Evolutionary conservation across 2,113 vertebrate genomes (phyloP).

Genomic region (Cyprinus carpio): DNA sequence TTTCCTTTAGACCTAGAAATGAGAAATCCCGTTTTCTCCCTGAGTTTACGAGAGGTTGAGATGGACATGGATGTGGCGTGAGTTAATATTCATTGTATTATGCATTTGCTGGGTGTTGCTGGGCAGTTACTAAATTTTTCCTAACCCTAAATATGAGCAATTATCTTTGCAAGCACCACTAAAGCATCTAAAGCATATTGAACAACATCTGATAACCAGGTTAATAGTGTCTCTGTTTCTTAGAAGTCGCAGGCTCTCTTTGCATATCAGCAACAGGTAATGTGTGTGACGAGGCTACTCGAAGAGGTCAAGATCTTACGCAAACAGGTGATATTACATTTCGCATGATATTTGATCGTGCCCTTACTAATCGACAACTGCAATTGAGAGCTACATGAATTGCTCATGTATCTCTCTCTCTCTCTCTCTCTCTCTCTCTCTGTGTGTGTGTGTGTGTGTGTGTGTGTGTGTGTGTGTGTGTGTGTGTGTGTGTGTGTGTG

Average conservation of each 20-base stretch:
- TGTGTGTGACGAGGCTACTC: constrained; percentile 46
- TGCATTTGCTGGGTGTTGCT: neutral
- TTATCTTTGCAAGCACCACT: neutral
- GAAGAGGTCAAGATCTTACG: constrained; percentile 48
- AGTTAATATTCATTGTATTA: neutral
- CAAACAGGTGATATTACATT: constrained; percentile 37
- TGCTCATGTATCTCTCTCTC: neutral
- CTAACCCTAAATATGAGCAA: neutral
- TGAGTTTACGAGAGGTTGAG: constrained; percentile 45
- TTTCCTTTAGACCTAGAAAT: constrained; percentile 31
- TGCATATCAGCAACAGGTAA: constrained; percentile 52
- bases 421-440: too few relatives aligned
- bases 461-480: constrained; percentile 2
- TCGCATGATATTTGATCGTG: neutral
- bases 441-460: neutral
- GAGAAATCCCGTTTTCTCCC: constrained; percentile 31
- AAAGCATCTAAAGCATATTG: neutral
- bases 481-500: neutral
- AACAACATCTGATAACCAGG: neutral
- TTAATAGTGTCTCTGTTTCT: neutral
- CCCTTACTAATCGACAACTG: neutral
- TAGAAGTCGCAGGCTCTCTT: constrained; percentile 45
- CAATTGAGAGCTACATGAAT: neutral
- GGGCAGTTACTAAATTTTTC: neutral
- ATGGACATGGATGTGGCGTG: constrained; percentile 48